Percentiles rank a stretch among this genome's conserved stretches.
These are phyloP conservation scores for Dendrocincla fuliginosa DNA, from an alignment of 2,797 vertebrate species.

Conservation along the genomic window DNA sequence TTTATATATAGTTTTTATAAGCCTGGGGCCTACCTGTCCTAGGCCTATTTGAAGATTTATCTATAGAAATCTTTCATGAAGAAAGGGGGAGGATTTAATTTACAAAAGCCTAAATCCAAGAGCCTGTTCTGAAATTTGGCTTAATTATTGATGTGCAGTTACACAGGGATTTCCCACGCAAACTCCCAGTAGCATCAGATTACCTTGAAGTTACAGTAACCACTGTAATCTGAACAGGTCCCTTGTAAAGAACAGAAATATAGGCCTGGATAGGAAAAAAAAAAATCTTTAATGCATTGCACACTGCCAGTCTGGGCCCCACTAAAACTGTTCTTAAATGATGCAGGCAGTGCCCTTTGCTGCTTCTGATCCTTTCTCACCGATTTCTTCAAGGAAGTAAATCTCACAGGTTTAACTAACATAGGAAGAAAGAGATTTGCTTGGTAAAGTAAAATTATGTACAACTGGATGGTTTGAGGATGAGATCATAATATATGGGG, in stretches of 20 bases:
- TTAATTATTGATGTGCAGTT: constrained; percentile 49
- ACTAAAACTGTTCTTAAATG: neutral
- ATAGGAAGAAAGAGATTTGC: neutral
- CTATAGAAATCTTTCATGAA: neutral
- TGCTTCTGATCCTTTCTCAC: neutral
- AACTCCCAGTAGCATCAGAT: neutral
- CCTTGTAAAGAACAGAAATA: neutral
- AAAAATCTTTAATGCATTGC: neutral
- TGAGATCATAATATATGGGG: neutral
- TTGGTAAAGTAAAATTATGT: neutral
- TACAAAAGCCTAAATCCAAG: constrained; percentile 3
- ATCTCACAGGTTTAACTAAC: neutral
- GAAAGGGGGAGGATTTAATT: neutral
- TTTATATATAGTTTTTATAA: neutral
- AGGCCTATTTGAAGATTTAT: neutral
- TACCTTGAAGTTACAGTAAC: constrained; percentile 17
- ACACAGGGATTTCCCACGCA: neutral
- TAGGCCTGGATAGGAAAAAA: neutral
- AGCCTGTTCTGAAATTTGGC: neutral
- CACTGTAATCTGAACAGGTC: constrained; percentile 12
- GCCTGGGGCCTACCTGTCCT: neutral
- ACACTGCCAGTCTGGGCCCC: neutral
- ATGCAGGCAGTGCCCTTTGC: neutral
- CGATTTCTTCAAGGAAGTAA: neutral
- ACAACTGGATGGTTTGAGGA: neutral